Base-by-base conservation (phyloP, 2,888 invertebrate genomes). In the Acleris cristana region DNA sequence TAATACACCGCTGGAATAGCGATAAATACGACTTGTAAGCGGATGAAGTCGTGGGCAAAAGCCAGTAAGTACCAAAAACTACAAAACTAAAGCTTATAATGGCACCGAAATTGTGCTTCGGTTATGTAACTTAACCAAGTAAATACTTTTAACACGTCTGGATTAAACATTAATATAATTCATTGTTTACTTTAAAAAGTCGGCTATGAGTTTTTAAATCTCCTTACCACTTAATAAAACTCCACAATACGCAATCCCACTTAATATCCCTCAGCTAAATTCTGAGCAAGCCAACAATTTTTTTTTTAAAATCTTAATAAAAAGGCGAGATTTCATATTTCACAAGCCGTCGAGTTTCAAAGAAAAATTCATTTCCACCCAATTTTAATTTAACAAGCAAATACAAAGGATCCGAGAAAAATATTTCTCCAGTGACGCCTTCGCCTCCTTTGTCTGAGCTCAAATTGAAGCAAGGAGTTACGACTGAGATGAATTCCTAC, bases 361-460 rank as follows among this genome's bases (percentile, higher is more conserved):
- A 54, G 67, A 63, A 62, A 66, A 63, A 63, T 58, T 58, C 58
- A 58, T 58, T 58, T 58, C 72, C 75, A 76, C 73, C 72, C 74
- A 78, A 82, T 82, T 81, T 81, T 77, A 78, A 78, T 80, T 77
- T 75, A 77, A 75, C 75, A 73, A 68, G 70, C 67, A 72, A 76
- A 76, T 71, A 78, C 75, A 79, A 80, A 72, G 75, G 71, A 16
- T 74, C 55, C 71, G 72, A 69, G 71, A 74, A 76, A 77, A 76
- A 65, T 75, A 79, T 79, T 78, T 60, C 51, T 66, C n/a, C 48
- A 23, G 58, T 48, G 48, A 58, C 48, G 58, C 58, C 18, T 48
- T n/a, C 21, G 44, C n/a, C 21, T 8, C 56, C n/a, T 56, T 56
- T 44, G 45, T 44, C 16, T 23, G 44, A 56, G 56, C 40, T 21